A percentile compares a stretch with the other conserved stretches of the same genome.
Conservation (phyloP, 1,140 invertebrate species). For the Leptopilina boulardi region DNA sequence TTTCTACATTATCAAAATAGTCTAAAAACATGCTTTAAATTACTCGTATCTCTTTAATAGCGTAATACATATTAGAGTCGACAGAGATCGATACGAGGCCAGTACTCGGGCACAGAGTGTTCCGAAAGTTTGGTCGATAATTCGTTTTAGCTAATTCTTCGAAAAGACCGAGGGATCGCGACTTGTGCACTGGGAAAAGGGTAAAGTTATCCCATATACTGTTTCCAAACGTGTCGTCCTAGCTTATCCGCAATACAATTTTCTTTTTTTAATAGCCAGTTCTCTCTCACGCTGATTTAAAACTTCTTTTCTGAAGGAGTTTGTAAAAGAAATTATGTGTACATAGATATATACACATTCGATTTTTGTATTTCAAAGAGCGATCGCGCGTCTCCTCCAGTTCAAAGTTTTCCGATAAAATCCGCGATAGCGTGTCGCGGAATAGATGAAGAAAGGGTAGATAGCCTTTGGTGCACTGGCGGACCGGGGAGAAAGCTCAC, state of each 20-base stretch:
- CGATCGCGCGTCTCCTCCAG: slow-evolving; percentile 55
- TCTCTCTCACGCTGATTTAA: slow-evolving; percentile 1
- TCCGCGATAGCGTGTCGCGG: slow-evolving; percentile 57
- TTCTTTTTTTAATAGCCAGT: too few relatives aligned
- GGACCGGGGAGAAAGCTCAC: slow-evolving; percentile 42
- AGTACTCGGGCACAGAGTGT: slow-evolving; percentile 53
- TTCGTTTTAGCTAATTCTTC: slow-evolving; percentile 64
- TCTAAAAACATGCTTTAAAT: slow-evolving; percentile 19
- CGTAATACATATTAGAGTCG: slow-evolving; percentile 38
- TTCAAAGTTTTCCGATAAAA: slow-evolving; percentile 70
- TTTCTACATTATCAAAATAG: background rate
- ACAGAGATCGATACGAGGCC: slow-evolving; percentile 56
- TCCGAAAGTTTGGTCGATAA: slow-evolving; percentile 67
- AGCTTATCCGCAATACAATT: background rate
- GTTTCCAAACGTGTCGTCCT: slow-evolving; percentile 2
- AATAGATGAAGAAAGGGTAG: slow-evolving; percentile 65
- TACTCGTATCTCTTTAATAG: slow-evolving; percentile 15
- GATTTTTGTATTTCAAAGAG: slow-evolving; percentile 25
- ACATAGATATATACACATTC: background rate
- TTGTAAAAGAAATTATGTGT: background rate
- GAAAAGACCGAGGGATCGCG: slow-evolving; percentile 31
- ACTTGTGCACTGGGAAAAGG: slow-evolving; percentile 16
- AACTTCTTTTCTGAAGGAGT: background rate
- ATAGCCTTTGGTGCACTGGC: slow-evolving; percentile 61
- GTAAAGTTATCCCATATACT: slow-evolving; percentile 2